Conservation (phyloP, 2,113 vertebrate genomes). For the Micronisus gabar region DNA sequence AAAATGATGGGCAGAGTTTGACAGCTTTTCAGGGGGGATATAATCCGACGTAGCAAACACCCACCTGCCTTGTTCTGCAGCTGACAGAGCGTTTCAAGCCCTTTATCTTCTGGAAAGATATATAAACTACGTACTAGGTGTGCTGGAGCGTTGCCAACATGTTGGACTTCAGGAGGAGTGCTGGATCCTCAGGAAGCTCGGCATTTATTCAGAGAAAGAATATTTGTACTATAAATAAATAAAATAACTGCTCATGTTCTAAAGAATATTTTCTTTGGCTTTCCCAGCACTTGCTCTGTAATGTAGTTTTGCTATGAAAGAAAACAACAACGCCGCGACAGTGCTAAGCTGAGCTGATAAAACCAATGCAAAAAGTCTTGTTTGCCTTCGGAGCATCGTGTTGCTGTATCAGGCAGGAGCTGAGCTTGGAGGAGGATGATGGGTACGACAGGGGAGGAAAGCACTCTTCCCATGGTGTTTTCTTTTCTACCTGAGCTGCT, state of each 20-base stretch:
- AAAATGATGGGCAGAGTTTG: neutral
- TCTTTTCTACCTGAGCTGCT: neutral
- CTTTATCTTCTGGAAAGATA: neutral
- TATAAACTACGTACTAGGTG: neutral
- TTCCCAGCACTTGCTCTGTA: neutral
- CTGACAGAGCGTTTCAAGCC: neutral
- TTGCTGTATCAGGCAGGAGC: neutral
- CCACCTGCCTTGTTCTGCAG: neutral
- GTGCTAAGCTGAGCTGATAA: neutral
- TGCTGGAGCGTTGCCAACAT: neutral
- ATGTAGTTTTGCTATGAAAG: neutral
- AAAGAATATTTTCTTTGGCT: neutral
- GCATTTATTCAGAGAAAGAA: neutral
- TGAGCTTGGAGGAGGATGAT: neutral
- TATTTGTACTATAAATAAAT: neutral
- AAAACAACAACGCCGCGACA: fast-evolving
- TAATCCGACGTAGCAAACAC: neutral
- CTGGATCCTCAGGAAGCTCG: fast-evolving
- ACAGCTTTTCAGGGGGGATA: neutral
- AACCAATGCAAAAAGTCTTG: neutral
- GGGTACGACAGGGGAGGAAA: neutral
- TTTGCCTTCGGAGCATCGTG: fast-evolving
- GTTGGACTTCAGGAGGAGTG: neutral
- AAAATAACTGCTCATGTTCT: neutral
- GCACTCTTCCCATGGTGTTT: neutral